A percentile compares a stretch with the other conserved stretches of the same genome.
phyloP scores from a whole-genome alignment of 2,797 vertebrate species.

The Aldrovandia affinis region DNA sequence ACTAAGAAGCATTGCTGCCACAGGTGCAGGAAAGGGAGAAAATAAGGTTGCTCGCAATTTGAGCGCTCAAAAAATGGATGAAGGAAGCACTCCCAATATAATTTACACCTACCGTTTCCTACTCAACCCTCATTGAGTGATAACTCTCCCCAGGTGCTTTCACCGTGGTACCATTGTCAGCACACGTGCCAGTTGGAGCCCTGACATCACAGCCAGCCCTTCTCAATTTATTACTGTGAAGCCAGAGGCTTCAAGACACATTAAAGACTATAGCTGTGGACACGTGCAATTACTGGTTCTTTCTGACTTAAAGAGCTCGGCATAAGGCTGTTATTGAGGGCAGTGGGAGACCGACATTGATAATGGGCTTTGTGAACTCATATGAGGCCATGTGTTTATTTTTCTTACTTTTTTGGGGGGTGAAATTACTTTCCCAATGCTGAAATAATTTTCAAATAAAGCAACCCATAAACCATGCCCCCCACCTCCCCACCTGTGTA shows the following conservation, averaged over 20 bases:
- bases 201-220: not conserved
- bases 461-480: not conserved
- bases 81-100: not conserved
- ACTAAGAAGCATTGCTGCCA: not conserved
- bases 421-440: not conserved
- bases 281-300: constrained; percentile 20
- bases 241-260: not conserved
- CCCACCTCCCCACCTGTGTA: not conserved
- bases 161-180: not conserved
- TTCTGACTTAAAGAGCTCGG: constrained; percentile 8
- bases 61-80: not conserved
- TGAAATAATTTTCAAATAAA: not conserved
- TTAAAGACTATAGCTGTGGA: constrained; percentile 17
- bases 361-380: constrained; percentile 1
- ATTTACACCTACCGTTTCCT: not conserved
- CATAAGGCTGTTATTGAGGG: constrained; percentile 27
- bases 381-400: not conserved
- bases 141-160: not conserved
- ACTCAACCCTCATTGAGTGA: not conserved
- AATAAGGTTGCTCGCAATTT: not conserved
- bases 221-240: not conserved
- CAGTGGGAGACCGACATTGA: constrained; percentile 13
- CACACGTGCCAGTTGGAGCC: not conserved
- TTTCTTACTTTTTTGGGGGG: not conserved
- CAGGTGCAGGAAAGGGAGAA: not conserved